Evolutionary conservation across 2,113 vertebrate species (phyloP), one percentile per base, ranked within the genome.

Genomic region (Myxocyprinus asiaticus): DNA sequence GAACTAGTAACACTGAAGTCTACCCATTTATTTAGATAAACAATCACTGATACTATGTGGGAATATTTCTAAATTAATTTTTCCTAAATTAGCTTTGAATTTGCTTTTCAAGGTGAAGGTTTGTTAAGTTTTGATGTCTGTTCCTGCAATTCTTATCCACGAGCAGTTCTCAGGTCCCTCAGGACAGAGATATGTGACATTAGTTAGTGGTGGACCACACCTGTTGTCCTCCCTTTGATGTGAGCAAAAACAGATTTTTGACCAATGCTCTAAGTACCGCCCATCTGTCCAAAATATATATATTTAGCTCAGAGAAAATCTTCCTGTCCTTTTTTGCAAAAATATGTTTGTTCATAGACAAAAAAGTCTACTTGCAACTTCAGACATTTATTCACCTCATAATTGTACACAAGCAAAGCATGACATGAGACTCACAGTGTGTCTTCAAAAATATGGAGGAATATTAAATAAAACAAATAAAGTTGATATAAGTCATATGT

Each of bases 191-290:
- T 71, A 6, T 10, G 10, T 81, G 61, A 68, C 50, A 67, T 47
- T 42, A 15, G 55, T 71, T 62, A 53, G 77, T 63, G 47, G 9
- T 33, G 67, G n/a, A 63, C 62, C 7, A 11, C 63, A 84, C 75
- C 69, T 81, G 82, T 69, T 74, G 64, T 67, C 81, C 51, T 72
- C 12, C 77, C 8, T 79, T 62, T 82, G 6, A 58, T 75, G 7
- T 15, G 45, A 61, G 43, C n/a, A 12, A 48, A 33, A 33, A 33
- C 22, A 61, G 9, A n/a, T 12, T 70, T n/a, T 33, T 33, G 22
- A 33, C 22, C 22, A 33, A 33, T 33, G n/a, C 14, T 15, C 8
- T 9, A 12, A 72, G 3, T 5, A 1, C 33, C 4, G 6, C 14
- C 72, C 45, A n/a, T 63, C 72, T 50, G 11, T 75, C 59, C 45